A percentile compares a stretch with the other conserved stretches of the same genome.
Evolutionary conservation across 1,140 invertebrate genomes (phyloP).

Genomic region (Antheraea mylitta): DNA sequence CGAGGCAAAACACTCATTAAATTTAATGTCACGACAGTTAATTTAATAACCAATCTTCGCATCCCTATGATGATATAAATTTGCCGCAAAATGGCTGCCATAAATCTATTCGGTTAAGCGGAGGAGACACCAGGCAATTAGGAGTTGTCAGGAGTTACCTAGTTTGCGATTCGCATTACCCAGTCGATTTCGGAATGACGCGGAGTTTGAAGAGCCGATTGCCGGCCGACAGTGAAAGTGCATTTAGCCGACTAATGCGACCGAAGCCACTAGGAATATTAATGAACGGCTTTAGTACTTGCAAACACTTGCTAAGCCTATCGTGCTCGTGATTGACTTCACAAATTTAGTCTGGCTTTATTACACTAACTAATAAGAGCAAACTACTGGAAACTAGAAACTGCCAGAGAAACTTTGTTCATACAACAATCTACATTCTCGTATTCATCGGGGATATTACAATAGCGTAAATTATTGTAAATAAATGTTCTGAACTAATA

Average conservation of each 20-base stretch:
- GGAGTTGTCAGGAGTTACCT: slow-evolving; percentile 52
- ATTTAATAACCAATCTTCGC: slow-evolving; percentile 28
- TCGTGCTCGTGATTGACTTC: slow-evolving; percentile 38
- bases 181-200: slow-evolving; percentile 40
- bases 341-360: slow-evolving; percentile 27
- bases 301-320: slow-evolving; percentile 29
- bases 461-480: neutral
- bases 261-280: slow-evolving; percentile 57
- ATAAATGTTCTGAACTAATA: slow-evolving; percentile 11
- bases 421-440: neutral
- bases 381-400: slow-evolving; percentile 11
- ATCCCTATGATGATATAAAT: slow-evolving; percentile 33
- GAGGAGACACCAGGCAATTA: slow-evolving; percentile 65
- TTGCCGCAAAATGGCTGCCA: slow-evolving; percentile 39
- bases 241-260: slow-evolving; percentile 54
- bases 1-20: slow-evolving; percentile 16
- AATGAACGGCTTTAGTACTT: slow-evolving; percentile 46
- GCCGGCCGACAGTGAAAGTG: slow-evolving; percentile 58
- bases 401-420: neutral
- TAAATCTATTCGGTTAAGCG: slow-evolving; percentile 43
- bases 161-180: slow-evolving; percentile 50
- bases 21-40: slow-evolving; percentile 26
- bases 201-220: slow-evolving; percentile 43
- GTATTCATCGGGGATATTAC: neutral
- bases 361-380: slow-evolving; percentile 21